Evolutionary conservation across 2,113 vertebrate genomes (phyloP), one percentile per base, ranked within the genome.

Genomic region (Chlamydotis undulata): DNA sequence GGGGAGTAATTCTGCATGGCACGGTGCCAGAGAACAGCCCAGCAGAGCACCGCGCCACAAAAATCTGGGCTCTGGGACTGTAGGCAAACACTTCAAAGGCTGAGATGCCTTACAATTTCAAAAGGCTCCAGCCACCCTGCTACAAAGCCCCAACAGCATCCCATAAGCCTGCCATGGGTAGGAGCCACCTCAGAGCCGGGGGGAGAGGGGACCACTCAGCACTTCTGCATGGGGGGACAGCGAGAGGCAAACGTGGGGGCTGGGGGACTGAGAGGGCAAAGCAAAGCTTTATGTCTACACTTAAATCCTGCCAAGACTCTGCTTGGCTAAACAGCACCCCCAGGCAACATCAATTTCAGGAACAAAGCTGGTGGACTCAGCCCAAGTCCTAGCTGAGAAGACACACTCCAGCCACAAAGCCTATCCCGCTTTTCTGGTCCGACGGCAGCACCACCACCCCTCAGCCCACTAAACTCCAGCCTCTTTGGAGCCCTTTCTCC

Each of bases 341-440:
- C 73, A 76, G 24, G 52, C 2, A 11, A 87, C 23, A 90, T 11
- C 2, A 0, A 50, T 45, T 24, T 64, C 65, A 12, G 50, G 55
- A 94, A 89, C 67, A 87, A 91, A 87, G 37, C 61, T 29, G 67
- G 24, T 60, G 37, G 49, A 68, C 53, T 91, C 74, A 59, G 61
- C 21, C 63, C 41, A 86, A 65, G 57, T 61, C 57, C 45, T 41
- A 50, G 79, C 55, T 47, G 83, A 90, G 69, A 57, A 85, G 35
- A 56, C 7, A 22, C 37, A 50, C 41, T 69, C 43, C 67, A 93
- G 68, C 31, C 60, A 86, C 77, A 78, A 68, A 81, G 26, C 26
- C 35, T 39, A 35, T 10, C 12, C 57, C 4, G 15, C 43, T 89
- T 52, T 60, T 45, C 76, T 43, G 35, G 26, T 64, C 28, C 73